A percentile compares a stretch with the other conserved stretches of the same genome.
Conservation (phyloP, 2,888 invertebrate genomes). For the Saturnia japonica region DNA sequence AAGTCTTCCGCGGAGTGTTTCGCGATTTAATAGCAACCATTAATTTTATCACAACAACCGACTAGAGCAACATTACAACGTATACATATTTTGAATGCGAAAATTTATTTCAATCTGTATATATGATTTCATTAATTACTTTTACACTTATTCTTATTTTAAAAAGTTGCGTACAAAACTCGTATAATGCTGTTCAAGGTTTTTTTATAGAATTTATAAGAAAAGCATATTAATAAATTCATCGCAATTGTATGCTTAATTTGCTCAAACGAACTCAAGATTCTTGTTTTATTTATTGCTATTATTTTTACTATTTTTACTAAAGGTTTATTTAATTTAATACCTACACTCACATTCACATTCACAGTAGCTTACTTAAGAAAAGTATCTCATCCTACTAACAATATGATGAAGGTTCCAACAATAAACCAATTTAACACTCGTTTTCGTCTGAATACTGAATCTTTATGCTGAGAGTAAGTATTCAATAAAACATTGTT, state of each 20-base stretch:
- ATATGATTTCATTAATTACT: conserved; percentile 1
- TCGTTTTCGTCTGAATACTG: conserved; percentile 48
- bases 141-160: neutral
- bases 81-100: conserved; percentile 45
- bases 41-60: conserved; percentile 77
- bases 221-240: too few species aligned
- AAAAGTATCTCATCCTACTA: conserved; percentile 54
- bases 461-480: conserved; percentile 58
- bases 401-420: conserved; percentile 57
- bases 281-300: too few species aligned
- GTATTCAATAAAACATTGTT: conserved; percentile 76
- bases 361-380: conserved; percentile 23
- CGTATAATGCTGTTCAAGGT: too few species aligned
- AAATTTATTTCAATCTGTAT: conserved; percentile 32
- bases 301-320: too few species aligned
- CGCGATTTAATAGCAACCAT: conserved; percentile 75
- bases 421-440: conserved; percentile 55
- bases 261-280: too few species aligned
- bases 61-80: conserved; percentile 42
- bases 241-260: too few species aligned
- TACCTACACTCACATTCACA: too few species aligned
- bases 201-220: too few species aligned
- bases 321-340: too few species aligned
- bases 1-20: conserved; percentile 76
- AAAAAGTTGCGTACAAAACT: neutral